Conservation (phyloP, 2,888 invertebrate genomes). For the Harpalus rubripes region DNA sequence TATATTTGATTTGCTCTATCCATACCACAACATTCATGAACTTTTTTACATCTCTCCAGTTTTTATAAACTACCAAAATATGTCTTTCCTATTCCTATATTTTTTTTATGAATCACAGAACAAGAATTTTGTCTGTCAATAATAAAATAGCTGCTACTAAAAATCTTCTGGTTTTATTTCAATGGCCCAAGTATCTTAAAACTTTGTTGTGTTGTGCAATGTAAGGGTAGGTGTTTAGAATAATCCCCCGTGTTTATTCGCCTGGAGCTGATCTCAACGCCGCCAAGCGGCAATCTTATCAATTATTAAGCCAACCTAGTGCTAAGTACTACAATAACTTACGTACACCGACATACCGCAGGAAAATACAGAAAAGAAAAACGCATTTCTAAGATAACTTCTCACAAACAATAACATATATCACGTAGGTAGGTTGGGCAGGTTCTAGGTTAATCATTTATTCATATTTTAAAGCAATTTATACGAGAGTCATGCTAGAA, state of each 20-base stretch:
- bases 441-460: too few relatives aligned
- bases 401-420: too few relatives aligned
- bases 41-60: too few relatives aligned
- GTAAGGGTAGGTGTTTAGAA: slow-evolving; percentile 51
- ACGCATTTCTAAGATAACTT: neutral
- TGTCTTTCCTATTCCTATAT: too few relatives aligned
- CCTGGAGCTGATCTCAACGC: slow-evolving; percentile 7
- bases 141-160: too few relatives aligned
- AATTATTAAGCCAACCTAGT: slow-evolving; percentile 76
- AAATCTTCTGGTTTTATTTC: too few relatives aligned
- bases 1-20: slow-evolving; percentile 9
- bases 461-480: too few relatives aligned
- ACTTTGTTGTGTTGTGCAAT: neutral
- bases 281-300: slow-evolving; percentile 75
- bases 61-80: too few relatives aligned
- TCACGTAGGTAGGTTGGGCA: too few relatives aligned
- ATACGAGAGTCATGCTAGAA: too few relatives aligned
- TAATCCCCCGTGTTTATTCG: slow-evolving; percentile 67
- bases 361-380: slow-evolving; percentile 8
- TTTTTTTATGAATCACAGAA: too few relatives aligned
- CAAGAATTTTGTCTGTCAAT: too few relatives aligned
- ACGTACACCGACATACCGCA: slow-evolving; percentile 70
- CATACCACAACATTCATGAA: neutral
- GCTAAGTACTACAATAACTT: slow-evolving; percentile 77
- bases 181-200: neutral